phyloP scores from a whole-genome alignment of 2,888 invertebrate species.

The Watsonalla binaria region DNA sequence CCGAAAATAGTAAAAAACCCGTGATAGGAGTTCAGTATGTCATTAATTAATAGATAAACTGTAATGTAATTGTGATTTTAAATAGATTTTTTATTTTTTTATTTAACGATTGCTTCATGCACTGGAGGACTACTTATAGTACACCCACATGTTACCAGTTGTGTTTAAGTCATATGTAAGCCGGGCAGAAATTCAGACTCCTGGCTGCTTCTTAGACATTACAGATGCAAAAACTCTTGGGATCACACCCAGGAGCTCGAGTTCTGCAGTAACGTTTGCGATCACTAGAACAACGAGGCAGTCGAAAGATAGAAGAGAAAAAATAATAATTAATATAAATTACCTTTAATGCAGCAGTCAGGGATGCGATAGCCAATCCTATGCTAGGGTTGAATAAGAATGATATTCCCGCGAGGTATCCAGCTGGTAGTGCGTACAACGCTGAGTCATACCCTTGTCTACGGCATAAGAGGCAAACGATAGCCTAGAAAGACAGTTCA shows the following conservation, averaged over 20 bases:
- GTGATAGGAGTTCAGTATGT: too few species aligned
- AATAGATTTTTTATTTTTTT: too few species aligned
- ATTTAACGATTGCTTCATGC: too few species aligned
- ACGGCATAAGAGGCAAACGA: slow-evolving; percentile 67
- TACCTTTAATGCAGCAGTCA: slow-evolving; percentile 76
- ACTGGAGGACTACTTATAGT: too few species aligned
- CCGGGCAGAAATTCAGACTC: too few species aligned
- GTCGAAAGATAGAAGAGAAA: neutral
- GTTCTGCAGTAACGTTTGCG: too few species aligned
- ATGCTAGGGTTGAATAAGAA: slow-evolving; percentile 72
- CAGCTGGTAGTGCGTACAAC: slow-evolving; percentile 71
- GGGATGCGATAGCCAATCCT: slow-evolving; percentile 68
- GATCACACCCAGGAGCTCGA: too few species aligned
- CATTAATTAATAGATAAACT: too few species aligned
- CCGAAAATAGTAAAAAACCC: too few species aligned
- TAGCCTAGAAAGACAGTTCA: slow-evolving; percentile 50
- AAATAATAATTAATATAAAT: slow-evolving; percentile 1
- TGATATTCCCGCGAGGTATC: slow-evolving; percentile 74
- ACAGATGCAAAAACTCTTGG: neutral
- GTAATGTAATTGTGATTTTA: too few species aligned
- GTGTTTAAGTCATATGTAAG: neutral
- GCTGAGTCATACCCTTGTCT: slow-evolving; percentile 60
- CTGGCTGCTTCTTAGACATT: too few species aligned
- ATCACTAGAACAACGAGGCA: neutral
- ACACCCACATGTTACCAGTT: too few species aligned